These are phyloP conservation scores for Drosophila trapezifrons DNA, from an alignment of 1,140 invertebrate genomes.

Conservation along the genomic window DNA sequence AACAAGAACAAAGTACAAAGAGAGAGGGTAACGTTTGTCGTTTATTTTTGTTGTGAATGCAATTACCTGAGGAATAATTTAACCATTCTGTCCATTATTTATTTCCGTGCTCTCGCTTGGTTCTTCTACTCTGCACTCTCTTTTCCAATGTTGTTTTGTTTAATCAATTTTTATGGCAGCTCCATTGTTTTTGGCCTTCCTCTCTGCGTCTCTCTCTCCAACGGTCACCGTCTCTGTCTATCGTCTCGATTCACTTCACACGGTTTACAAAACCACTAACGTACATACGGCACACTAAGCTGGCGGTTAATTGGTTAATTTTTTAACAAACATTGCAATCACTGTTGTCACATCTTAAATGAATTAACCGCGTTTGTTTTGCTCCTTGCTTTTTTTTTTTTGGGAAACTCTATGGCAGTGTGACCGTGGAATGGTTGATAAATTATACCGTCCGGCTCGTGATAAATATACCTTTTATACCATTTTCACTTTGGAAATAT, in stretches of 20 bases:
- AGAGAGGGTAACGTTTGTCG: background rate
- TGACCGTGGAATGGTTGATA: too few relatives aligned
- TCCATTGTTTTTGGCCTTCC: constrained; percentile 16
- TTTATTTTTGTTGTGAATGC: constrained; percentile 38
- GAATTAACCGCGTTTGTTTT: constrained; percentile 14
- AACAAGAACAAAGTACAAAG: constrained; percentile 3
- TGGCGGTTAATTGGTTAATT: background rate
- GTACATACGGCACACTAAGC: background rate
- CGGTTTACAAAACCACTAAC: constrained; percentile 2
- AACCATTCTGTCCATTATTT: constrained; percentile 75
- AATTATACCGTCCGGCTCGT: too few relatives aligned
- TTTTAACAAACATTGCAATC: background rate
- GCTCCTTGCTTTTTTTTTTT: too few relatives aligned
- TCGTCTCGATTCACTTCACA: constrained; percentile 1
- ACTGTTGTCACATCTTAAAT: constrained; percentile 29
- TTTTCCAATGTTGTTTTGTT: constrained; percentile 21
- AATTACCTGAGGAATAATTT: constrained; percentile 80
- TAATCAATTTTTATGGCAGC: constrained; percentile 34
- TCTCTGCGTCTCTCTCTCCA: background rate
- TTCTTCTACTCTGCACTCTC: background rate
- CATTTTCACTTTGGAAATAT: too few relatives aligned
- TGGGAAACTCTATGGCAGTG: too few relatives aligned
- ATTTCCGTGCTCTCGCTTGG: background rate
- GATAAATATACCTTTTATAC: too few relatives aligned
- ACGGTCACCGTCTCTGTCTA: background rate